Percentiles rank a stretch among this genome's conserved stretches.
Evolutionary conservation across 2,888 invertebrate genomes (phyloP).

Genomic region (Phyto melanocephala): DNA sequence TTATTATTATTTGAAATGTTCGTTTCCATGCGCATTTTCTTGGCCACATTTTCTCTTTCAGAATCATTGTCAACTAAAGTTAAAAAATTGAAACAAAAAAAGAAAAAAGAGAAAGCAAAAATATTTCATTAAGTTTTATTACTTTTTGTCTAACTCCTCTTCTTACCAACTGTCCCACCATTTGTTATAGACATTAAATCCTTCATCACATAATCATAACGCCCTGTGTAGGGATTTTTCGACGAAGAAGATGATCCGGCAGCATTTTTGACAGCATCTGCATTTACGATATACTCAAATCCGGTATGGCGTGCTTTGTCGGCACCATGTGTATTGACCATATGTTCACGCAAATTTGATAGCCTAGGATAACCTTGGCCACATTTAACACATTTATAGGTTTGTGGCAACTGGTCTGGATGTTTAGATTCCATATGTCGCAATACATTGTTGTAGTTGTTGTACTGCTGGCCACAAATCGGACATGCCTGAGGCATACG

Average conservation of each 20-base stretch:
- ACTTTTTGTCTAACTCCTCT: neutral
- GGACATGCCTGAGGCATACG: conserved; percentile 78
- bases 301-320: conserved; percentile 75
- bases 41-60: conserved; percentile 70
- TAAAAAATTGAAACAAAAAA: too few species aligned
- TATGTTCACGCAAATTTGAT: conserved; percentile 78
- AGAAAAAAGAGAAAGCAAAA: conserved; percentile 9
- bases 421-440: conserved; percentile 79
- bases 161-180: conserved; percentile 76
- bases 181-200: conserved; percentile 78
- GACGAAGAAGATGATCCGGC: conserved; percentile 68
- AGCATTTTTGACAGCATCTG: conserved; percentile 74
- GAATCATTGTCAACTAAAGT: conserved; percentile 72
- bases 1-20: conserved; percentile 63
- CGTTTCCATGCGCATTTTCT: conserved; percentile 73
- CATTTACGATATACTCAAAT: conserved; percentile 77
- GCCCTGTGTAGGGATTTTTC: conserved; percentile 74
- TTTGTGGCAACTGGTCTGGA: conserved; percentile 78
- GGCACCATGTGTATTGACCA: conserved; percentile 76
- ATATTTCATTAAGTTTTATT: conserved; percentile 1
- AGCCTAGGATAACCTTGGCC: conserved; percentile 77
- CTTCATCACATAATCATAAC: conserved; percentile 78
- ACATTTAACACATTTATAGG: conserved; percentile 78
- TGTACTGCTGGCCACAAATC: conserved; percentile 78
- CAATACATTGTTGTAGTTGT: conserved; percentile 79